Percentiles rank a stretch among this genome's conserved stretches.
phyloP scores from a whole-genome alignment of 2,113 vertebrate species.

The Lutjanus erythropterus region DNA sequence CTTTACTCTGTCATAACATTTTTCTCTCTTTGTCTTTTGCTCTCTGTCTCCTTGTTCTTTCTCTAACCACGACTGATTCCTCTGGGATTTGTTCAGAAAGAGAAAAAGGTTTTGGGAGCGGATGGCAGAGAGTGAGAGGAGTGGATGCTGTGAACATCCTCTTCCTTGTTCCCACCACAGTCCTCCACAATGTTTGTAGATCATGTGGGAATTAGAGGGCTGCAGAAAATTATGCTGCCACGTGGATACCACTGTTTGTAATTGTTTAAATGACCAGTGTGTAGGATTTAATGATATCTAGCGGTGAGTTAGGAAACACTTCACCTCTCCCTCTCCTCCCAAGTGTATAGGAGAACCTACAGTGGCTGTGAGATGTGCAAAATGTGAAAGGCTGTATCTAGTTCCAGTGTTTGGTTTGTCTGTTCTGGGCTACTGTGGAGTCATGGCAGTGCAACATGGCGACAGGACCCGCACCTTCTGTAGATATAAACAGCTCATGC shows the following conservation, averaged over 20 bases:
- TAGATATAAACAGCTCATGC: too few relatives aligned
- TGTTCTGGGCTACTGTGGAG: too few relatives aligned
- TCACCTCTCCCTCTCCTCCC: too few relatives aligned
- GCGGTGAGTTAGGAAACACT: too few relatives aligned
- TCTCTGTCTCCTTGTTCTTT: constrained; percentile 30
- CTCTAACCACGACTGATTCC: constrained; percentile 26
- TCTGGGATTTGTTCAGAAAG: constrained; percentile 21
- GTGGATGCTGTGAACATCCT: constrained; percentile 21
- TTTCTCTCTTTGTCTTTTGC: constrained; percentile 43
- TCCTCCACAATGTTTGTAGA: not conserved
- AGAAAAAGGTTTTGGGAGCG: constrained; percentile 16
- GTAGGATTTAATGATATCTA: too few relatives aligned
- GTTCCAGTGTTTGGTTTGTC: too few relatives aligned
- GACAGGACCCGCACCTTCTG: too few relatives aligned
- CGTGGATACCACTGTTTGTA: not conserved
- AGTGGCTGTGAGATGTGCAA: too few relatives aligned
- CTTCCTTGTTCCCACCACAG: not conserved
- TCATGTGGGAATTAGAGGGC: constrained; percentile 13
- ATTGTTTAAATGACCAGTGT: constrained; percentile 7
- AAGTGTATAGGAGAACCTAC: too few relatives aligned
- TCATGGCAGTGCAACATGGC: too few relatives aligned
- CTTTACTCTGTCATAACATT: constrained; percentile 24
- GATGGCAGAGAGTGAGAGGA: constrained; percentile 30
- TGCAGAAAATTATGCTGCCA: constrained; percentile 4
- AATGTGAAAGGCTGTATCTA: too few relatives aligned